Percentiles rank a stretch among this genome's conserved stretches.
These are phyloP conservation scores for Metridium senile DNA, from an alignment of 92 coral and sea anemone genomes.

Conservation along the genomic window DNA sequence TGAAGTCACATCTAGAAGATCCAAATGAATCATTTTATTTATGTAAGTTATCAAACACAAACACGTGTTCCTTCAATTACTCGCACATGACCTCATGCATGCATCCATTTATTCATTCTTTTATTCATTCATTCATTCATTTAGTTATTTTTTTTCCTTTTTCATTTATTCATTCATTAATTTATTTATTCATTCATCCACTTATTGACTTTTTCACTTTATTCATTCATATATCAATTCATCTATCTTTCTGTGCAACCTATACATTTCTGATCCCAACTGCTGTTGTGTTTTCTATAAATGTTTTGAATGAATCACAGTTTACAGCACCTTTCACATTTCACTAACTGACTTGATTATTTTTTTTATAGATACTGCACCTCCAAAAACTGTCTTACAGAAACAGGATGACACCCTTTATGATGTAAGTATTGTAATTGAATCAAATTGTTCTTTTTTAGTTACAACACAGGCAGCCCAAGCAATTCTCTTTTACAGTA, in stretches of 20 bases:
- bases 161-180: not conserved
- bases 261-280: not conserved
- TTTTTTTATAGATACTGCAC: constrained; percentile 72
- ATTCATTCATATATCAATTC: too few relatives aligned
- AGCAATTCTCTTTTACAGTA: too few relatives aligned
- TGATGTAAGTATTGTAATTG: constrained; percentile 69
- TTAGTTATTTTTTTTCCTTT: not conserved
- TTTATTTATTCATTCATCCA: not conserved
- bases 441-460: too few relatives aligned
- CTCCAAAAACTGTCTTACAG: constrained; percentile 72
- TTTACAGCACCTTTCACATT: too few relatives aligned
- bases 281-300: not conserved
- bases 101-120: not conserved
- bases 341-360: not conserved
- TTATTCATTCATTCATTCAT: not conserved
- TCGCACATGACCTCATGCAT: too few relatives aligned
- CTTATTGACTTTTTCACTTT: too few relatives aligned
- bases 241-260: too few relatives aligned
- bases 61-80: too few relatives aligned
- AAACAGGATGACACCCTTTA: constrained; percentile 74
- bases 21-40: constrained; percentile 68
- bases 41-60: constrained; percentile 59
- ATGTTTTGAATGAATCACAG: too few relatives aligned
- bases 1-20: constrained; percentile 74
- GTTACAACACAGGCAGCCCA: too few relatives aligned